Conservation (phyloP, 2,113 vertebrate species). For the Thamnophis sirtalis region DNA sequence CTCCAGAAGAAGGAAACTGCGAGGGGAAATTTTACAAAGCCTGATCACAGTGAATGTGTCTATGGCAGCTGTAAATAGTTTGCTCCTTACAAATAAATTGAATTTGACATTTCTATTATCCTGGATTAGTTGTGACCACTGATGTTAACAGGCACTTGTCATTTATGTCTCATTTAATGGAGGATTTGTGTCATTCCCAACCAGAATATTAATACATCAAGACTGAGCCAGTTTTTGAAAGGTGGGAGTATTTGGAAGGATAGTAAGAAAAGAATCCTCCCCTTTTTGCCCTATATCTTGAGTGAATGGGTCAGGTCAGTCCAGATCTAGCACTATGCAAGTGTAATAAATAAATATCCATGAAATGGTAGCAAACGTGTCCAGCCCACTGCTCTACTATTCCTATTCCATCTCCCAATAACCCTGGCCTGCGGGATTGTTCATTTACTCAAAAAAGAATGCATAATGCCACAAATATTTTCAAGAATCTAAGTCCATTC, state of each 20-base stretch:
- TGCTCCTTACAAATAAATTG: constrained; percentile 16
- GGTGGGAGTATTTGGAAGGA: background rate
- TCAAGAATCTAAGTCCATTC: background rate
- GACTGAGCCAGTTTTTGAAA: background rate
- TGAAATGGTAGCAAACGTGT: background rate
- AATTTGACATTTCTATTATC: constrained; percentile 20
- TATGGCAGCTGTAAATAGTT: constrained; percentile 4
- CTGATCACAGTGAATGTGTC: background rate
- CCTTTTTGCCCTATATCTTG: background rate
- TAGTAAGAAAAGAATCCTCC: background rate
- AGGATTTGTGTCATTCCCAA: background rate
- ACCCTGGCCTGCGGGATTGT: background rate
- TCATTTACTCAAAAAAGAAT: background rate
- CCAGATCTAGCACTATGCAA: background rate
- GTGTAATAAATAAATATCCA: background rate
- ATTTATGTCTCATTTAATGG: constrained; percentile 5
- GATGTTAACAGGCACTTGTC: constrained; percentile 8
- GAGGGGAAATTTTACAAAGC: background rate
- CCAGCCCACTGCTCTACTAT: background rate
- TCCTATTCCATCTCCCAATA: background rate
- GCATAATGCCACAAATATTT: background rate
- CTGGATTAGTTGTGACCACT: constrained; percentile 2
- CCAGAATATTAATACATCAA: background rate
- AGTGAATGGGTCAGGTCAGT: background rate
- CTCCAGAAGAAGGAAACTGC: background rate